These are phyloP conservation scores for Phyllotis vaccarum DNA, from an alignment of 2,797 vertebrate genomes.

Conservation along the genomic window DNA sequence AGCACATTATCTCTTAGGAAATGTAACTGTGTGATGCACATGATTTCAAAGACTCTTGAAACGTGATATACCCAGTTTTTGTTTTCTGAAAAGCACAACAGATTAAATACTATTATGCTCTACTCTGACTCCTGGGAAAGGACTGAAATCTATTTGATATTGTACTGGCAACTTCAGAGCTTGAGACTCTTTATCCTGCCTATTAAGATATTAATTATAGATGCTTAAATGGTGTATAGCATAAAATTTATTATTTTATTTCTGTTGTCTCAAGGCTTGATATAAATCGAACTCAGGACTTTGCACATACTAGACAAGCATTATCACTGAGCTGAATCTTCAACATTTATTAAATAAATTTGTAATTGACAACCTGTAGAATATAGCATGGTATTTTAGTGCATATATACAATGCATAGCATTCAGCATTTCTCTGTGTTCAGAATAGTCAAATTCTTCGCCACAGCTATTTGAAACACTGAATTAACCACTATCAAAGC, in stretches of 20 bases:
- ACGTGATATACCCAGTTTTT: neutral
- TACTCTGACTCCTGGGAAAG: neutral
- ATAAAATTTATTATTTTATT: neutral
- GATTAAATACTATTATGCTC: neutral
- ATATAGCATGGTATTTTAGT: neutral
- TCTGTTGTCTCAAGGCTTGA: neutral
- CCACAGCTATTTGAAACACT: neutral
- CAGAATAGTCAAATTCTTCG: neutral
- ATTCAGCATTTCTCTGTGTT: neutral
- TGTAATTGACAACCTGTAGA: neutral
- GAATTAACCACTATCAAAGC: neutral
- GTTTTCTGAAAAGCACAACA: neutral
- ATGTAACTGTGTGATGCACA: neutral
- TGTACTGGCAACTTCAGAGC: neutral
- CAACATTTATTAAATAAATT: neutral
- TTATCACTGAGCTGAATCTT: neutral
- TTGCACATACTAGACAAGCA: neutral
- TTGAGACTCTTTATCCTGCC: neutral
- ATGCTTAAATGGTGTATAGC: neutral
- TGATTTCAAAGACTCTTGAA: neutral
- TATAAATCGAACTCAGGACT: neutral
- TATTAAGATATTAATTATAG: neutral
- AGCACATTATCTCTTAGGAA: conserved; percentile 20
- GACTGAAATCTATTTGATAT: neutral
- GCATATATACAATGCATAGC: no score